Percentiles rank a stretch among this genome's conserved stretches.
Evolutionary conservation across 1,140 invertebrate species (phyloP).

Genomic region (Saccostrea cuccullata): DNA sequence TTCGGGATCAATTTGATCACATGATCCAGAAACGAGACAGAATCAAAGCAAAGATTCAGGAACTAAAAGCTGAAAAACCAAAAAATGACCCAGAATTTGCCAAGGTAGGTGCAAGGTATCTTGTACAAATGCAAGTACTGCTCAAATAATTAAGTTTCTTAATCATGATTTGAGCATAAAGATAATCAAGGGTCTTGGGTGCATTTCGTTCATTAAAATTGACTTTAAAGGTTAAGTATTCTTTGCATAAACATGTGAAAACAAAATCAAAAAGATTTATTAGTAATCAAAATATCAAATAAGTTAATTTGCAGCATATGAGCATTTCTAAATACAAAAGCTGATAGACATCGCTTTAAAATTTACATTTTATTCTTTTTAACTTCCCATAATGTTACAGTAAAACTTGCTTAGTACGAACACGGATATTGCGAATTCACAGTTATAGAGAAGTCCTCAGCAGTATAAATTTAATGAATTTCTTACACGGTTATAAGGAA

Average conservation of each 20-base stretch:
- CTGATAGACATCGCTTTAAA: too few relatives aligned
- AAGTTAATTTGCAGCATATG: background rate
- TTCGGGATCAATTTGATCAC: constrained; percentile 30
- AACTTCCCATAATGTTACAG: too few relatives aligned
- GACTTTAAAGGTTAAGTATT: background rate
- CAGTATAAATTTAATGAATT: too few relatives aligned
- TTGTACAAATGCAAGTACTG: background rate
- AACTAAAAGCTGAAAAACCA: background rate
- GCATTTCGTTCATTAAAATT: background rate
- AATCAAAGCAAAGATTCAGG: background rate
- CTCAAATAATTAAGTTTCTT: background rate
- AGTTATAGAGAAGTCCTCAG: too few relatives aligned
- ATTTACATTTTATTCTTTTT: too few relatives aligned
- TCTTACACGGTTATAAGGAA: too few relatives aligned
- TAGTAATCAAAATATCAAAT: background rate
- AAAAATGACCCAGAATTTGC: constrained; percentile 16
- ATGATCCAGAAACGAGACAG: background rate
- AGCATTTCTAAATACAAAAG: too few relatives aligned
- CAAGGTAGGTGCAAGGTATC: background rate
- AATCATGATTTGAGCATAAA: too few relatives aligned
- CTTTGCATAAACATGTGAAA: background rate
- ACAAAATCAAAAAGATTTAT: background rate
- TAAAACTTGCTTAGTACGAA: too few relatives aligned
- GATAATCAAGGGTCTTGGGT: too few relatives aligned
- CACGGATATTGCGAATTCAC: too few relatives aligned